These are phyloP conservation scores for Sarcophilus harrisii DNA, from an alignment of 2,797 vertebrate species.

Conservation along the genomic window DNA sequence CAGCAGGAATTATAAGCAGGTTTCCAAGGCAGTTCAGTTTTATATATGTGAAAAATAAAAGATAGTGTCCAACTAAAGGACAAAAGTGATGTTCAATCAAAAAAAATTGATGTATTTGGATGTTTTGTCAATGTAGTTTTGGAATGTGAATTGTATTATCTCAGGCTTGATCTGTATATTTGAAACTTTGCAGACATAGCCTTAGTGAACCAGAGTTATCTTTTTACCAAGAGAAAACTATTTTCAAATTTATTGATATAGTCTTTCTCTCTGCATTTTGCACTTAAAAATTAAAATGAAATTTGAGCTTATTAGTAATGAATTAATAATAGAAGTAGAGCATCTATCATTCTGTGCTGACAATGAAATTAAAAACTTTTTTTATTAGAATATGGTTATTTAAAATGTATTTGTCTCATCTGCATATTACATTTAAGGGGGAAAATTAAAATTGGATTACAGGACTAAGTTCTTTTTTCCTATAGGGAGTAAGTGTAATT, in stretches of 20 bases:
- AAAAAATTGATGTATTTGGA: background rate
- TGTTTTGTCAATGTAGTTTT: background rate
- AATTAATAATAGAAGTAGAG: background rate
- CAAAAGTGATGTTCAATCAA: background rate
- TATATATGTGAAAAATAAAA: background rate
- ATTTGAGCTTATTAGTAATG: background rate
- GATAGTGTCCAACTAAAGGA: background rate
- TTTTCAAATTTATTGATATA: background rate
- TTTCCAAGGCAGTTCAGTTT: background rate
- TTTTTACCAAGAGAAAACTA: background rate
- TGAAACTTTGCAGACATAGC: background rate
- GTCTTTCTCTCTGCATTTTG: background rate
- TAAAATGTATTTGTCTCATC: background rate
- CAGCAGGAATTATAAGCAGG: background rate
- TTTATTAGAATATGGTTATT: background rate
- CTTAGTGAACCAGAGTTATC: background rate
- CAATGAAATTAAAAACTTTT: background rate
- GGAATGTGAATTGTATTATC: background rate
- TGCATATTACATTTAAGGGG: background rate
- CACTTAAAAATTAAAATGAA: background rate
- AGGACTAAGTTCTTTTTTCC: background rate
- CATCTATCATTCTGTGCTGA: background rate
- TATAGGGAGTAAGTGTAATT: background rate
- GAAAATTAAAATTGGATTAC: background rate
- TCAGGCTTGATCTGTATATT: background rate